Base-by-base conservation (phyloP, 2,888 invertebrate genomes). In the Trilocha varians region DNA sequence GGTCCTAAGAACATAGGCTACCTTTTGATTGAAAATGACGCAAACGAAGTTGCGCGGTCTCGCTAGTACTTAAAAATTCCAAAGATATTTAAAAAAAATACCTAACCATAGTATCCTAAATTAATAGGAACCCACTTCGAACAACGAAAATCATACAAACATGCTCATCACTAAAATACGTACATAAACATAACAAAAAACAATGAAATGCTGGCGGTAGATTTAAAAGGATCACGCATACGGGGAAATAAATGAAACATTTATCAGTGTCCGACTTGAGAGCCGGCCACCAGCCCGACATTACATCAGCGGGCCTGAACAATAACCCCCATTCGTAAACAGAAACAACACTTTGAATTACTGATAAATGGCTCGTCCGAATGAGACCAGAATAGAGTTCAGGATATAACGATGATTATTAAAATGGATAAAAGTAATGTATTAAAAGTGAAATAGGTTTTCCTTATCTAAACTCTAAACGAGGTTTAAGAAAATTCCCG, bases 191-290 rank as follows among this genome's bases (percentile, higher is more conserved):
- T 11, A 25, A 25, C 11, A 25, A 61, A 68, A 59, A 64, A 69
- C 62, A 72, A 65, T 65, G 64, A 69, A 73, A 72, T 63, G 65
- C 56, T 57, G 52, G 48, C 48, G 49, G 62, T 68, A 66, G 66
- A 71, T 73, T 70, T 64, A 56, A 59, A 59, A 65, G 53, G 54
- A 52, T 57, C 58, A 57, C 65, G 64, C 62, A 68, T 62, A 65
- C 62, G 65, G 66, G 56, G 59, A 70, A 64, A 75, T 74, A 73
- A 78, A 78, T 79, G 73, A 72, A 75, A 73, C 78, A 82, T 82
- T 82, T 73, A 78, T 82, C 80, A 78, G 59, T 75, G 83, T 80
- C 82, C 59, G 55, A 64, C 49, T 71, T 65, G 58, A 67, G 65
- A 65, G 65, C 62, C 62, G 48, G 51, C 57, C 49, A 48, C 45